phyloP scores from a whole-genome alignment of 1,140 invertebrate species.

The Philotrypesis tridentata region DNA sequence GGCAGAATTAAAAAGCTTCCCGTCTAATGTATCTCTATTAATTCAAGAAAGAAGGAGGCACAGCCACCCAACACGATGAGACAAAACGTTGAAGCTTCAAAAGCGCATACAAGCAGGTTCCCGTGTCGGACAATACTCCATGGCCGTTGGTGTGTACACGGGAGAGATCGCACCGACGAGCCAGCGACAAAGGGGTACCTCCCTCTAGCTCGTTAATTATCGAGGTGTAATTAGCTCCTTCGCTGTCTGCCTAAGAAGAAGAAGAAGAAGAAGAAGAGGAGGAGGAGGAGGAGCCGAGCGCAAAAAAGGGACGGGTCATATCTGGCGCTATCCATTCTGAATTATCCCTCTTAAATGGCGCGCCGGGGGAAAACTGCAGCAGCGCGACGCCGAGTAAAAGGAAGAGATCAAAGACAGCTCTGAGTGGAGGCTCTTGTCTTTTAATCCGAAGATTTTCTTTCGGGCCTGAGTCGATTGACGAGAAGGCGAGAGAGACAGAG shows the following conservation, averaged over 20 bases:
- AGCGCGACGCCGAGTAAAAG: not conserved
- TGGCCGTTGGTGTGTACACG: not conserved
- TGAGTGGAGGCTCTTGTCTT: not conserved
- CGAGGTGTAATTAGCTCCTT: slow-evolving; percentile 59
- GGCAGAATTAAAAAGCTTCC: too few species aligned
- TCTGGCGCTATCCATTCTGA: slow-evolving; percentile 37
- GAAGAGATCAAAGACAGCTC: not conserved
- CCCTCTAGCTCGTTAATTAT: slow-evolving; percentile 58
- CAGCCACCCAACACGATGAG: not conserved
- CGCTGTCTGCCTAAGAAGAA: not conserved
- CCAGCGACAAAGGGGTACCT: slow-evolving; percentile 7
- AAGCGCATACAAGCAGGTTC: not conserved
- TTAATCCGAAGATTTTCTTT: slow-evolving; percentile 2
- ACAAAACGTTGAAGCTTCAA: not conserved
- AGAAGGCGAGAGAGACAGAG: too few species aligned
- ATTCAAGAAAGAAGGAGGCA: not conserved
- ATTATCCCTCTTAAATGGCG: slow-evolving; percentile 45
- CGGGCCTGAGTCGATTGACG: not conserved
- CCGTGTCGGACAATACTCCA: not conserved
- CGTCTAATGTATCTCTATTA: too few species aligned
- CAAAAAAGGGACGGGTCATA: not conserved
- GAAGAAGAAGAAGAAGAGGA: not conserved
- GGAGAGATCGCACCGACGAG: not conserved
- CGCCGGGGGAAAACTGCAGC: not conserved
- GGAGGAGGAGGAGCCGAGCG: not conserved